These are phyloP conservation scores for Drosophila tripunctata DNA, from an alignment of 2,888 invertebrate genomes.

Conservation along the genomic window DNA sequence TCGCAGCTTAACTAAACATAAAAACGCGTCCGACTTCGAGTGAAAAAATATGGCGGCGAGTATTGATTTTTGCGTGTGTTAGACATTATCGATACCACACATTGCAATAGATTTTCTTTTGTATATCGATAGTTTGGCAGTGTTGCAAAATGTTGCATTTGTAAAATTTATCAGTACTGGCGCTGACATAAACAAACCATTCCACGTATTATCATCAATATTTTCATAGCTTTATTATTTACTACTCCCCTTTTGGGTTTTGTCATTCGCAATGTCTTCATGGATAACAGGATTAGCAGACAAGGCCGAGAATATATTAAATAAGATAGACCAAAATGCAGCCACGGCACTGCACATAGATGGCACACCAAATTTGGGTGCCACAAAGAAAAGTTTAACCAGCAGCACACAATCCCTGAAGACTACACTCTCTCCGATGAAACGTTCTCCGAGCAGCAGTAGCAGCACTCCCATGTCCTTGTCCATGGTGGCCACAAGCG, in stretches of 20 bases:
- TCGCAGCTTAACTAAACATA: slow-evolving; percentile 53
- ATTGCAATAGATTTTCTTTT: neutral
- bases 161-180: slow-evolving; percentile 5
- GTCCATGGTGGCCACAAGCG: slow-evolving; percentile 38
- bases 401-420: slow-evolving; percentile 74
- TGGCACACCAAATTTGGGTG: slow-evolving; percentile 40
- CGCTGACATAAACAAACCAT: slow-evolving; percentile 45
- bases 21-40: slow-evolving; percentile 60
- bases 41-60: slow-evolving; percentile 77
- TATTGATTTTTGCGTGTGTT: slow-evolving; percentile 66
- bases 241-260: slow-evolving; percentile 9
- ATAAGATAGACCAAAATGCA: slow-evolving; percentile 90
- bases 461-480: slow-evolving; percentile 40
- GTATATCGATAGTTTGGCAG: slow-evolving; percentile 19
- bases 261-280: slow-evolving; percentile 85
- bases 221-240: slow-evolving; percentile 5
- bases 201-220: slow-evolving; percentile 45
- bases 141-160: slow-evolving; percentile 4
- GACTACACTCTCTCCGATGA: slow-evolving; percentile 66
- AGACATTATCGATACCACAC: slow-evolving; percentile 29
- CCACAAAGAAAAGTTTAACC: slow-evolving; percentile 63
- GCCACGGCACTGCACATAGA: slow-evolving; percentile 86
- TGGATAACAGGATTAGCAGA: slow-evolving; percentile 91
- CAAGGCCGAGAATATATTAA: slow-evolving; percentile 90
- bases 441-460: slow-evolving; percentile 20